These are phyloP conservation scores for Coptodon bakossiorum DNA, from an alignment of 2,113 vertebrate genomes.

Conservation along the genomic window DNA sequence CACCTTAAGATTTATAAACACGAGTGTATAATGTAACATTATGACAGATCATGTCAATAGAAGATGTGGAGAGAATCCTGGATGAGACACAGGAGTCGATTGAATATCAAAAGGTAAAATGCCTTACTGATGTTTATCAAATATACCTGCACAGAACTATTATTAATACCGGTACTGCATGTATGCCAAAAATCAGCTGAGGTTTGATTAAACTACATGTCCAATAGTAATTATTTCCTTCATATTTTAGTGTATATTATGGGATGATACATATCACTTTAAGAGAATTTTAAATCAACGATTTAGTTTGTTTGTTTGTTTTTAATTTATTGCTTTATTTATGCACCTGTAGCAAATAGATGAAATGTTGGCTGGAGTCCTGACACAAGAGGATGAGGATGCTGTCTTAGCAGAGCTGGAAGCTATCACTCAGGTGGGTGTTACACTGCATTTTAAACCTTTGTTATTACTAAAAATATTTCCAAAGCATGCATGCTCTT, in stretches of 20 bases:
- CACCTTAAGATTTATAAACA: background rate
- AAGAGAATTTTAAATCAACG: background rate
- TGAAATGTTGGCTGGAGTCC: constrained; percentile 81
- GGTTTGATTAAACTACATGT: background rate
- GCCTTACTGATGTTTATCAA: background rate
- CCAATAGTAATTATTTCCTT: background rate
- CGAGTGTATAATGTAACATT: background rate
- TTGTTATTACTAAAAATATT: background rate
- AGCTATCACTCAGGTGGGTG: constrained; percentile 82
- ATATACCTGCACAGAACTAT: background rate
- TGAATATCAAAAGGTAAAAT: constrained; percentile 87
- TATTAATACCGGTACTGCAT: background rate
- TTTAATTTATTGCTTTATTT: background rate
- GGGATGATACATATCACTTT: background rate
- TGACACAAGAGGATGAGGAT: constrained; percentile 86
- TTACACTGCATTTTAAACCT: background rate
- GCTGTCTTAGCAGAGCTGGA: constrained; percentile 85
- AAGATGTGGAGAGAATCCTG: constrained; percentile 90
- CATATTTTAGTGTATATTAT: background rate
- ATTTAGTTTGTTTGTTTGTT: background rate
- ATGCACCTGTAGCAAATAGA: constrained; percentile 83
- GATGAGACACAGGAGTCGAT: constrained; percentile 91
- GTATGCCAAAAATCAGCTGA: background rate
- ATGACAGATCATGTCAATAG: constrained; percentile 86
- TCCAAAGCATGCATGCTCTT: background rate